Conservation (phyloP, 2,888 invertebrate genomes). For the Zhuqinia jingwanae region DNA sequence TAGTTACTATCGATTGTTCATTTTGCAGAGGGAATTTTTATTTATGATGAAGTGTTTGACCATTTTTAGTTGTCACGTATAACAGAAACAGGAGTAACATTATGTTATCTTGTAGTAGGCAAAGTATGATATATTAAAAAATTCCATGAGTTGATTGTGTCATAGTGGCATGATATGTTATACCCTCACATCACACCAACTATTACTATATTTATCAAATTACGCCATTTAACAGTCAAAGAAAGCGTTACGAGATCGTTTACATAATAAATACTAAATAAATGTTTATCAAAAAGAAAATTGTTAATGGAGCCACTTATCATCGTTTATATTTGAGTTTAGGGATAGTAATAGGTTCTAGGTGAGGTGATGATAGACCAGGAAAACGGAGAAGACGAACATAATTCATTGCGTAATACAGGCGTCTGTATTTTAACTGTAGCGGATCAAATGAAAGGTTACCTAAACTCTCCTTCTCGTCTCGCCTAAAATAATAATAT, state of each 20-base stretch:
- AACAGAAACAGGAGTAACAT: no score
- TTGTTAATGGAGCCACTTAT: conserved; percentile 22
- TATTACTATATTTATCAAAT: no score
- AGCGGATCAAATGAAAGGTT: conserved; percentile 60
- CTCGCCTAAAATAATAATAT: conserved; percentile 36
- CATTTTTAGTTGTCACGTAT: no score
- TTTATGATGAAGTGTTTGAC: no score
- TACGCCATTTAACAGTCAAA: not conserved
- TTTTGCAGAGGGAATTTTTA: no score
- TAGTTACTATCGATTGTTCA: no score
- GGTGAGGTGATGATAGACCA: conserved; percentile 11
- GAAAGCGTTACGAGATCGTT: not conserved
- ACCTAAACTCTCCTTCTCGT: conserved; percentile 39
- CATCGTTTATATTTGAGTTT: conserved; percentile 4
- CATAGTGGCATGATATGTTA: no score
- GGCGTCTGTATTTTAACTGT: conserved; percentile 15
- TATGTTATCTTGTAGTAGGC: no score
- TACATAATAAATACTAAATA: not conserved
- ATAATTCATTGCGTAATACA: not conserved
- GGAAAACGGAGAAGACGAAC: not conserved
- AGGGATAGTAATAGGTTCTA: no score
- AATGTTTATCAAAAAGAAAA: not conserved
- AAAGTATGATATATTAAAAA: no score
- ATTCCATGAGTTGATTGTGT: no score
- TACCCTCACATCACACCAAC: no score